These are phyloP conservation scores for Halictus ligatus DNA, from an alignment of 2,888 invertebrate species.

Conservation along the genomic window DNA sequence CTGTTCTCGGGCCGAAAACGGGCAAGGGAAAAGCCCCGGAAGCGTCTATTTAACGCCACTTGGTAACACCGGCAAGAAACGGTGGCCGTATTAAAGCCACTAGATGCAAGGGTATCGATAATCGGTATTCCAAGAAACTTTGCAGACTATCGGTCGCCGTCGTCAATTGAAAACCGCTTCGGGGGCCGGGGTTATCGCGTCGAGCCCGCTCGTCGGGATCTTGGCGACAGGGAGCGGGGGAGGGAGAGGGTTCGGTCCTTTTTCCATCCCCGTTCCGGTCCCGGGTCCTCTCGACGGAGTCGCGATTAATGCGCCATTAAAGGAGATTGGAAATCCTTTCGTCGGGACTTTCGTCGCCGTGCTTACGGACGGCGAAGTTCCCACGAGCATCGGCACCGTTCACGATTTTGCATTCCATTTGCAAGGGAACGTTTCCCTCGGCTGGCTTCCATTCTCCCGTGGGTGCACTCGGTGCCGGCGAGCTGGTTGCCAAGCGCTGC, in stretches of 20 bases:
- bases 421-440: constrained; percentile 55
- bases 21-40: not conserved
- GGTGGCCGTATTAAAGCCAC: constrained; percentile 45
- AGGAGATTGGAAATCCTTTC: constrained; percentile 75
- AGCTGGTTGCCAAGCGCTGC: constrained; percentile 33
- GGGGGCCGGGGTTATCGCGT: constrained; percentile 60
- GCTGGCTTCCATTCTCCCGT: constrained; percentile 58
- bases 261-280: constrained; percentile 16
- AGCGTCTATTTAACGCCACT: constrained; percentile 38
- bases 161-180: constrained; percentile 66
- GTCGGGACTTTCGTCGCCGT: constrained; percentile 68
- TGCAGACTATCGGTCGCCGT: constrained; percentile 64
- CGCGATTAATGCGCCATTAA: constrained; percentile 74
- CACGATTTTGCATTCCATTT: constrained; percentile 72
- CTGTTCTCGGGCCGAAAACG: not conserved
- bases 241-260: not conserved
- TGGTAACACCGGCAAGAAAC: constrained; percentile 41
- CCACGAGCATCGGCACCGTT: constrained; percentile 62
- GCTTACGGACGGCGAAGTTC: constrained; percentile 59
- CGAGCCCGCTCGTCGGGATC: constrained; percentile 26
- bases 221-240: fast-evolving
- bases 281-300: constrained; percentile 57
- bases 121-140: constrained; percentile 63
- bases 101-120: constrained; percentile 61
- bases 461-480: constrained; percentile 59